Conservation (phyloP, 2,888 invertebrate genomes). For the Sinohyriopsis cumingii region DNA sequence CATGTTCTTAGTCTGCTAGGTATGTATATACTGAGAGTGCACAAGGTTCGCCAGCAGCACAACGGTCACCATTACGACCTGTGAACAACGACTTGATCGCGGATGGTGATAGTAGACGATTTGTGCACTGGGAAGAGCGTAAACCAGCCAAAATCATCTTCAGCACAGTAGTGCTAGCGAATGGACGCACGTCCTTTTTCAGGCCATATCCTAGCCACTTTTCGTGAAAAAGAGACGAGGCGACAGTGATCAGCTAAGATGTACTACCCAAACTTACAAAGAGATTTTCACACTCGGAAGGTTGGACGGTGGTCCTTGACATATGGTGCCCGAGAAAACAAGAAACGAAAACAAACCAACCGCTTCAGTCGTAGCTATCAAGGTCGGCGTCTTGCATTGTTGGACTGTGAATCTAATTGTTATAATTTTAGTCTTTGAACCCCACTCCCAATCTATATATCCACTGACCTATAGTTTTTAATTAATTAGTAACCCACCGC, state of each 20-base stretch:
- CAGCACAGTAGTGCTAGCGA: slow-evolving; percentile 12
- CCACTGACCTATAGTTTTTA: too few relatives aligned
- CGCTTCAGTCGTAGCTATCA: not conserved
- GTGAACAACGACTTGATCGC: slow-evolving; percentile 11
- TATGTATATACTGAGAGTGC: slow-evolving; percentile 6
- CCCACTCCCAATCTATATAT: too few relatives aligned
- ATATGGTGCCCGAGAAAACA: slow-evolving; percentile 3
- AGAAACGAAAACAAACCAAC: slow-evolving; percentile 16
- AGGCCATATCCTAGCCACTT: slow-evolving; percentile 7
- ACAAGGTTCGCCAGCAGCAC: slow-evolving; percentile 11
- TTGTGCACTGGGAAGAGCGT: slow-evolving; percentile 14
- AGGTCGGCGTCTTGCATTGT: too few relatives aligned
- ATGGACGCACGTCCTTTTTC: slow-evolving; percentile 13
- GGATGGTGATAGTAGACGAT: slow-evolving; percentile 23
- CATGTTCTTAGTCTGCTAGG: slow-evolving; percentile 14
- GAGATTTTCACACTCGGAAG: too few relatives aligned
- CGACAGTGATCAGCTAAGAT: too few relatives aligned
- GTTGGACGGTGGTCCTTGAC: not conserved
- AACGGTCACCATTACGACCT: slow-evolving; percentile 4
- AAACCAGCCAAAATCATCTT: slow-evolving; percentile 4
- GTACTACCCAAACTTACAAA: too few relatives aligned
- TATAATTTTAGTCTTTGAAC: too few relatives aligned
- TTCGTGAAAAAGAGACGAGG: not conserved
- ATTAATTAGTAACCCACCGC: too few relatives aligned
- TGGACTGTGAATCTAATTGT: too few relatives aligned